Evolutionary conservation across 1,140 invertebrate genomes (phyloP).

Genomic region (Neoseiulus cucumeris): DNA sequence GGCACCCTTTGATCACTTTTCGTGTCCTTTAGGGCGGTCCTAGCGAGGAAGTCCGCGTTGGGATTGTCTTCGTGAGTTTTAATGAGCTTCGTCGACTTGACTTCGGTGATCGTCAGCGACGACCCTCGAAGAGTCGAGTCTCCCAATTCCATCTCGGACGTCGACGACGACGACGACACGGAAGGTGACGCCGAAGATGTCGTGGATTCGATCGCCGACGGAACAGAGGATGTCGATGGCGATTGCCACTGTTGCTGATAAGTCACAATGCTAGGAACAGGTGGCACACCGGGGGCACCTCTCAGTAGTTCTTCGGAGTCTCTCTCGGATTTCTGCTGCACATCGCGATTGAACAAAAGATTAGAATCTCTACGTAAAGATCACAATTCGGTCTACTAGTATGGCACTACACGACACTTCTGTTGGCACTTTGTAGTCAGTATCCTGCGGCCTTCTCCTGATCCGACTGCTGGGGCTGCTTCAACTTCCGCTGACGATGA

Average conservation of each 20-base stretch:
- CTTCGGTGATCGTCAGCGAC: slow-evolving; percentile 36
- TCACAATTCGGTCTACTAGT: too few species aligned
- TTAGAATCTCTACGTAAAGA: too few species aligned
- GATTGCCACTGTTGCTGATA: slow-evolving; percentile 4
- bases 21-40: slow-evolving; percentile 29
- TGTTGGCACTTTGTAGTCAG: too few species aligned
- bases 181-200: slow-evolving; percentile 13
- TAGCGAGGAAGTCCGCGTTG: slow-evolving; percentile 40
- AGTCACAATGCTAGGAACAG: slow-evolving; percentile 6
- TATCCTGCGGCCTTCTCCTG: too few species aligned
- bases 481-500: too few species aligned
- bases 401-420: too few species aligned
- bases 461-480: too few species aligned
- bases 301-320: background rate
- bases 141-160: slow-evolving; percentile 21
- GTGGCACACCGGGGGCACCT: background rate
- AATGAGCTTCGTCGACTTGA: slow-evolving; percentile 34
- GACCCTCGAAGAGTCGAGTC: slow-evolving; percentile 21
- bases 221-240: background rate
- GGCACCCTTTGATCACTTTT: slow-evolving; percentile 19
- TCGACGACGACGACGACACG: slow-evolving; percentile 9
- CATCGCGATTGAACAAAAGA: background rate
- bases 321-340: slow-evolving; percentile 4
- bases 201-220: background rate
- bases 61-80: slow-evolving; percentile 44